Base-by-base conservation (phyloP, 2,888 invertebrate species). In the Cheilosia vernalis region DNA sequence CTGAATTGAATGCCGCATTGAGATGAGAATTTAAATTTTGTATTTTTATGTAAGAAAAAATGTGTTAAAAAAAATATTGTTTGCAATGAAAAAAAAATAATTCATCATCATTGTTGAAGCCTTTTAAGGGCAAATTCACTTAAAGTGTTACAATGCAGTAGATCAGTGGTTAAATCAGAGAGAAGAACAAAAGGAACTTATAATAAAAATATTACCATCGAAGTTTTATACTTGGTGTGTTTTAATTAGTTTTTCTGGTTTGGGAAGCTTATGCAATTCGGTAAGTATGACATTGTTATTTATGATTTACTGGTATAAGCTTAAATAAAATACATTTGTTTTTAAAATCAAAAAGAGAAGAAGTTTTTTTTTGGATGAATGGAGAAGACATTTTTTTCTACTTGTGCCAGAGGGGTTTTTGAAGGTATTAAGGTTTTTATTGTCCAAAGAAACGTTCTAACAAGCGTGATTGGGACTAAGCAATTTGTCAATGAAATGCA, bases 221-320 rank as follows among this genome's bases (percentile, higher is more conserved):
- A 74, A 73, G 64, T 79, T 84, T 84, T 69, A 74, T 79, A 84
- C 44, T 53, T 58, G 7, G 15, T 27, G 69, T 13, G 63, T 84
- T 84, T 82, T 6, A 49, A 17, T 49, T 17, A 4, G 6, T 24
- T 10, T 37, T 0, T 13, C 17, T 13, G 1, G 30, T 33, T 33
- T 10, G 10, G 10, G 3, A 33, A 33, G 49, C 1, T 10, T 6
- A 10, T 56, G 24, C 9, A 63, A 15, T 15, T 58, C 0, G 13
- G 37, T 15, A 17, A 40, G 13, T 58, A 19, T 21, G 9, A 6
- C 27, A 27, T 6, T 3, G 2, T 21, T 58, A 4, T 6, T 27
- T 6, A 7, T 27, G 27, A 27, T 27, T 27, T 2, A 2, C 6
- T 33, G 33, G 27, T 27, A 10, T 2, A 33, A 9, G 10, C 2